Evolutionary conservation across 2,797 vertebrate genomes (phyloP), one percentile per base, ranked within the genome.

Genomic region (Ispidina lecontei): DNA sequence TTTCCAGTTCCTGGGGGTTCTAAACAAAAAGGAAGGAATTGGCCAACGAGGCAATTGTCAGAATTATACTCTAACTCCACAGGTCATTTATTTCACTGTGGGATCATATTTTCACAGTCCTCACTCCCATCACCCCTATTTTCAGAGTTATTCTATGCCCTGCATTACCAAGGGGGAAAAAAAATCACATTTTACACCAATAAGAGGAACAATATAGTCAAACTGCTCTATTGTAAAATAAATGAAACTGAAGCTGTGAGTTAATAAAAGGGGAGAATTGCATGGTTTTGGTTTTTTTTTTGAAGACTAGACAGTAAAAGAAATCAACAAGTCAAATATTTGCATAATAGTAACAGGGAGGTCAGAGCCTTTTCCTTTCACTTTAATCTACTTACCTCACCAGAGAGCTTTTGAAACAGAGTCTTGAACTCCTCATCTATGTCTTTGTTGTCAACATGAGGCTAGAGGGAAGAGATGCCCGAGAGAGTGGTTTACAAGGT

Each of bases 381-480:
- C 44, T 90, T 91, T 65, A 91, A 88, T 74, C 37, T 37, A 79
- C 96, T 96, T 94, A 99, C 98, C 58, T 94, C 84, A 96, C 98
- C 98, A 1, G 98, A 97, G 5, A 98, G 97, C 91, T 98, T 98
- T 28, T 92, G n/a, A 74, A 98, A 98, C 59, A 99, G 96, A 26
- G 73, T 93, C 94, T 97, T 97, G 97, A 99, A 98, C 54, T 96
- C 96, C 11, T 94, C 75, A 0, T 98, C 98, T 87, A 97, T 95
- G 3, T 97, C 97, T 29, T 52, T 76, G 2, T 98, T 98, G 2
- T 95, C n/a, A 2, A 98, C 97, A 0, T 47, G 85, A 56, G 98
- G 98, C 99, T 99, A 82, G 93, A 84, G 67, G 78, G 77, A 87
- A 89, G 19, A 84, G 41, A 76, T 39, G 51, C 52, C 33, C 47